phyloP scores from a whole-genome alignment of 2,113 vertebrate species.

The Poecilia latipinna region DNA sequence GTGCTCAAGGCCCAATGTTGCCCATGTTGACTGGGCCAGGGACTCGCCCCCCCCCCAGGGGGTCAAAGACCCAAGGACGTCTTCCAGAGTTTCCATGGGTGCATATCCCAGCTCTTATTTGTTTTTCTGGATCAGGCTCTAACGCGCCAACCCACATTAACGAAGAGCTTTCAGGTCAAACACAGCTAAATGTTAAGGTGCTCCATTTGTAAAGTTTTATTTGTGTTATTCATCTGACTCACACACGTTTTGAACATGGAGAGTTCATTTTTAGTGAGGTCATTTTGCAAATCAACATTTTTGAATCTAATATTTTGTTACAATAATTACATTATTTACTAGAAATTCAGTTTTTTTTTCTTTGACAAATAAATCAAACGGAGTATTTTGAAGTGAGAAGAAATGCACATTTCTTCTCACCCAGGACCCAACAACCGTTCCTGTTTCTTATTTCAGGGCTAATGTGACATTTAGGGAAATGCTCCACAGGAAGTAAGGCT shows the following conservation, averaged over 20 bases:
- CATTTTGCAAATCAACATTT: no score
- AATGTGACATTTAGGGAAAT: conserved; percentile 56
- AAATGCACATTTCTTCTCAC: no score
- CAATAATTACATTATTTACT: no score
- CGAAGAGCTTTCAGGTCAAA: conserved; percentile 48
- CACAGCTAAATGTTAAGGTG: conserved; percentile 12
- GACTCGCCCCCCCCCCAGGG: conserved; percentile 19
- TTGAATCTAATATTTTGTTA: no score
- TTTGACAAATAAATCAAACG: no score
- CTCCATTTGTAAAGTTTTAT: conserved; percentile 23
- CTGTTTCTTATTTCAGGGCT: conserved; percentile 31
- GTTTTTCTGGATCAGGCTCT: conserved; percentile 39
- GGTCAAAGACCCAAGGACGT: conserved; percentile 58
- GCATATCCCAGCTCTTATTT: conserved; percentile 59
- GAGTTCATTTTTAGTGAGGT: no score
- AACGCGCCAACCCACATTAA: conserved; percentile 59
- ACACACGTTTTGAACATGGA: no score
- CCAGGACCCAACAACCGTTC: not conserved
- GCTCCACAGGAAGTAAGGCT: conserved; percentile 38
- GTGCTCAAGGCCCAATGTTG: conserved; percentile 48
- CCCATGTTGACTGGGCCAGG: conserved; percentile 31
- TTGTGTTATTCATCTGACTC: no score
- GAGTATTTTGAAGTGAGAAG: no score
- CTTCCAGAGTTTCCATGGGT: conserved; percentile 49
- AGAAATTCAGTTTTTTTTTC: no score